Conservation (phyloP, 2,888 invertebrate genomes). For the Apotomis betuletana region DNA sequence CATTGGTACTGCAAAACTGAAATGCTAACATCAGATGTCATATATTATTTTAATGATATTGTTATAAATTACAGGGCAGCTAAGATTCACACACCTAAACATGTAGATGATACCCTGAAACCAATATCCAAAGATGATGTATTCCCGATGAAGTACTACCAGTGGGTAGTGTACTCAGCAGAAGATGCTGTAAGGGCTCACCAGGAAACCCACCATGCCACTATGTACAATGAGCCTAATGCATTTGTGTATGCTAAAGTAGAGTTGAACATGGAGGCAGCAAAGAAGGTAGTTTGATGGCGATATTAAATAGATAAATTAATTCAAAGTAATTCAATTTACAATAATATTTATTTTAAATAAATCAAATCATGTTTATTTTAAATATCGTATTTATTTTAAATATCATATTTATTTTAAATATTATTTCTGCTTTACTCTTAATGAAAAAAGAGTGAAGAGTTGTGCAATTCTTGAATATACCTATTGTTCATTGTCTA, state of each 20-base stretch:
- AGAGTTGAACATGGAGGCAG: constrained; percentile 91
- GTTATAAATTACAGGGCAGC: constrained; percentile 53
- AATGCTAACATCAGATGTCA: too few relatives aligned
- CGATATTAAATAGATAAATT: background rate
- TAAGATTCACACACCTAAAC: constrained; percentile 74
- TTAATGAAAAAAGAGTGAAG: too few relatives aligned
- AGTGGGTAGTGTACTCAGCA: constrained; percentile 84
- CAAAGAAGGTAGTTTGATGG: constrained; percentile 82
- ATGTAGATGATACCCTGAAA: constrained; percentile 83
- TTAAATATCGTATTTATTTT: too few relatives aligned
- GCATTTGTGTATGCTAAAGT: constrained; percentile 87
- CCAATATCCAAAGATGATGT: constrained; percentile 78
- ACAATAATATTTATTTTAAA: too few relatives aligned
- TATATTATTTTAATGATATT: background rate
- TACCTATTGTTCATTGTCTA: too few relatives aligned
- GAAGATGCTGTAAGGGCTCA: constrained; percentile 90
- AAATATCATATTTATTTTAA: too few relatives aligned
- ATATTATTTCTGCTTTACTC: too few relatives aligned
- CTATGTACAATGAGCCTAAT: constrained; percentile 90
- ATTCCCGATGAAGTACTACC: constrained; percentile 86
- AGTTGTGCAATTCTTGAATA: too few relatives aligned
- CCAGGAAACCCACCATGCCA: constrained; percentile 91
- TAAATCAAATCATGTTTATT: too few relatives aligned
- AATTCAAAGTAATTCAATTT: too few relatives aligned
- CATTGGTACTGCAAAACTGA: too few relatives aligned